phyloP scores from a whole-genome alignment of 2,797 vertebrate genomes.

The Sebastes minor region DNA sequence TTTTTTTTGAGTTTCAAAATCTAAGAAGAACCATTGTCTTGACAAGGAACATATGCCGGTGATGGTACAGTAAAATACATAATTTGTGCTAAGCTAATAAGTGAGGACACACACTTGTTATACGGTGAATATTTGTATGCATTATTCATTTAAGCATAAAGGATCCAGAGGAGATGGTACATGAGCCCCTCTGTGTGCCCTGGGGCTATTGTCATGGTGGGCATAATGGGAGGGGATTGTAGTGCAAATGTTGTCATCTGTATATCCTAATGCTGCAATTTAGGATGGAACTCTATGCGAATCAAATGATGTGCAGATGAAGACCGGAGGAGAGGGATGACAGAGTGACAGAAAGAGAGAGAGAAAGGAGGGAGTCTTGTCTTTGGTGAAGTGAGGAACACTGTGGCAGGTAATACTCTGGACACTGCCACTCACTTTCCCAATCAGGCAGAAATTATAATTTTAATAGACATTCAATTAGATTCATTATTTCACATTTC shows the following conservation, averaged over 20 bases:
- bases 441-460: slow-evolving; percentile 63
- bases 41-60: slow-evolving; percentile 29
- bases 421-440: slow-evolving; percentile 64
- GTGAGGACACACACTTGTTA: slow-evolving; percentile 49
- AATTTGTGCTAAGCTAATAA: slow-evolving; percentile 54
- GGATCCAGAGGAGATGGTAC: slow-evolving; percentile 65
- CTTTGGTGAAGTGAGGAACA: slow-evolving; percentile 40
- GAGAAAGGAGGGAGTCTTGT: slow-evolving; percentile 2
- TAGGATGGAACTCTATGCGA: slow-evolving; percentile 33
- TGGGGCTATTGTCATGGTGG: slow-evolving; percentile 69
- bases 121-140: slow-evolving; percentile 59
- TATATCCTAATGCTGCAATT: slow-evolving; percentile 62
- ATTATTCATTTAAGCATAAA: slow-evolving; percentile 71
- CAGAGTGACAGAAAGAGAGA: slow-evolving; percentile 18
- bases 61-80: slow-evolving; percentile 54
- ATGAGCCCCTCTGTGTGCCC: slow-evolving; percentile 62
- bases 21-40: slow-evolving; percentile 47
- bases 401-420: slow-evolving; percentile 61
- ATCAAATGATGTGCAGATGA: slow-evolving; percentile 34
- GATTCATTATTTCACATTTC: slow-evolving; percentile 67
- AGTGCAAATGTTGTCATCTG: slow-evolving; percentile 69
- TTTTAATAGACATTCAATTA: slow-evolving; percentile 74
- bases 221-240: slow-evolving; percentile 66
- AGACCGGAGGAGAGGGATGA: slow-evolving; percentile 24
- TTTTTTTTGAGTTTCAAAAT: slow-evolving; percentile 40